phyloP scores from a whole-genome alignment of 2,113 vertebrate species.

The Tyrannus savana region DNA sequence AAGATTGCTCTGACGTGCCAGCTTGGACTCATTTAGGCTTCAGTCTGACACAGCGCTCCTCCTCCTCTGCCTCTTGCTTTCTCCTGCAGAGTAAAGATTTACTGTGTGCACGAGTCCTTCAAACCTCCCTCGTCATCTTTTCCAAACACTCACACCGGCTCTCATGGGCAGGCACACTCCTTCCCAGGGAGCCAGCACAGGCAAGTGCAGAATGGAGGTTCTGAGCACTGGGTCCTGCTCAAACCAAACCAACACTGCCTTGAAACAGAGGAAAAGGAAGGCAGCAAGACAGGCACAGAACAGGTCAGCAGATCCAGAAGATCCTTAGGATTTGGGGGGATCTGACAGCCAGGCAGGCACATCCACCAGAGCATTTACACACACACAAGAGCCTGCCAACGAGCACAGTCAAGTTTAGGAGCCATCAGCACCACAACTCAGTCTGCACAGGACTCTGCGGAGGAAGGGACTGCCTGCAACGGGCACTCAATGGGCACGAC shows the following conservation, averaged over 20 bases:
- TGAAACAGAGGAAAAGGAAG: not conserved
- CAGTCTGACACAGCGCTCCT: conserved; percentile 33
- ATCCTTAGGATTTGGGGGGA: not conserved
- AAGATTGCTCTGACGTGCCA: not conserved
- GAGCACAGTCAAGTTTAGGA: not conserved
- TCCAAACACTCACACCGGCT: not conserved
- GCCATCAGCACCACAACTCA: not conserved
- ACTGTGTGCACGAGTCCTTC: conserved; percentile 12
- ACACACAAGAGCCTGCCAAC: not conserved
- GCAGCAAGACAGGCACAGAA: not conserved
- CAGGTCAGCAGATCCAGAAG: not conserved
- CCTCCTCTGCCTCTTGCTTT: conserved; percentile 38
- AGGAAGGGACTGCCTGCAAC: not conserved
- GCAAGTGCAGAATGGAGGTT: not conserved
- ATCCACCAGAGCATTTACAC: rapidly evolving
- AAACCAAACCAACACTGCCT: not conserved
- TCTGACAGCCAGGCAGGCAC: not conserved
- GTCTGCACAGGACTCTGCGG: not conserved
- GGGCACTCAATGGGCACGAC: not conserved
- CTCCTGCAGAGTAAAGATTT: conserved; percentile 28
- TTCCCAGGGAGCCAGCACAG: not conserved
- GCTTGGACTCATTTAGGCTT: conserved; percentile 16
- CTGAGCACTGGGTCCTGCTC: not conserved
- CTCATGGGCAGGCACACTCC: not conserved
- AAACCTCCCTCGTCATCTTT: conserved; percentile 33